Evolutionary conservation across 1,140 invertebrate species (phyloP).

Genomic region (Drosophila mayri): DNA sequence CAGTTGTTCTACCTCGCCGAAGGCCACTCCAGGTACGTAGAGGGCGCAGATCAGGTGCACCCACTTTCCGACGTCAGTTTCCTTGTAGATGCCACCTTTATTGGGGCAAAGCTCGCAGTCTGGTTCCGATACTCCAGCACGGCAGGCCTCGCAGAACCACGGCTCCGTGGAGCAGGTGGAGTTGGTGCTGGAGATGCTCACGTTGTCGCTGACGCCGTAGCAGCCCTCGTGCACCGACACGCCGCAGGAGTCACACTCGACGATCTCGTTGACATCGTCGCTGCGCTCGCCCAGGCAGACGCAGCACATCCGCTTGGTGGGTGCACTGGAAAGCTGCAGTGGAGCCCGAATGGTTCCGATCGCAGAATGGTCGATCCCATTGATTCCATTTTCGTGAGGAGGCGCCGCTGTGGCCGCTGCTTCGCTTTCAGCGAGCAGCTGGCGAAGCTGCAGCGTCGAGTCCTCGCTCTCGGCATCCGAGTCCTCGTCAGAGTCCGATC

Average conservation of each 20-base stretch:
- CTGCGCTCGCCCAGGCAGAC: slow-evolving; percentile 97
- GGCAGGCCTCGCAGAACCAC: slow-evolving; percentile 99
- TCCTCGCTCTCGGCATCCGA: slow-evolving; percentile 78
- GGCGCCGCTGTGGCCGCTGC: slow-evolving; percentile 4
- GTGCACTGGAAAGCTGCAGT: slow-evolving; percentile 38
- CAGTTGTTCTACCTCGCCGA: slow-evolving; percentile 96
- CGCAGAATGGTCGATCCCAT: slow-evolving; percentile 16
- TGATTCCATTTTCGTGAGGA: slow-evolving; percentile 25
- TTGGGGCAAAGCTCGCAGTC: slow-evolving; percentile 95
- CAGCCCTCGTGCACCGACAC: slow-evolving; percentile 98
- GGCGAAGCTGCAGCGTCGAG: slow-evolving; percentile 77
- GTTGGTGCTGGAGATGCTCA: slow-evolving; percentile 95
- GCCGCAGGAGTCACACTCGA: slow-evolving; percentile 98
- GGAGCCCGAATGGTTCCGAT: slow-evolving; percentile 9
- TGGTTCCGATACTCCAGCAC: slow-evolving; percentile 94
- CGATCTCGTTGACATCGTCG: slow-evolving; percentile 97
- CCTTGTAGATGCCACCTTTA: slow-evolving; percentile 97
- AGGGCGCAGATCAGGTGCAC: slow-evolving; percentile 98
- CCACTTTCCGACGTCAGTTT: slow-evolving; percentile 98
- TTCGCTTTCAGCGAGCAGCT: slow-evolving; percentile 59
- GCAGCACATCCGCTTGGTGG: slow-evolving; percentile 91
- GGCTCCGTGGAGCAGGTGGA: slow-evolving; percentile 97
- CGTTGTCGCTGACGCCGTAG: slow-evolving; percentile 97
- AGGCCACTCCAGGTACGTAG: slow-evolving; percentile 98
- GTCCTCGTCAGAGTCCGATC: slow-evolving; percentile 82